Conservation (phyloP, 2,113 vertebrate genomes). For the Lynx canadensis region DNA sequence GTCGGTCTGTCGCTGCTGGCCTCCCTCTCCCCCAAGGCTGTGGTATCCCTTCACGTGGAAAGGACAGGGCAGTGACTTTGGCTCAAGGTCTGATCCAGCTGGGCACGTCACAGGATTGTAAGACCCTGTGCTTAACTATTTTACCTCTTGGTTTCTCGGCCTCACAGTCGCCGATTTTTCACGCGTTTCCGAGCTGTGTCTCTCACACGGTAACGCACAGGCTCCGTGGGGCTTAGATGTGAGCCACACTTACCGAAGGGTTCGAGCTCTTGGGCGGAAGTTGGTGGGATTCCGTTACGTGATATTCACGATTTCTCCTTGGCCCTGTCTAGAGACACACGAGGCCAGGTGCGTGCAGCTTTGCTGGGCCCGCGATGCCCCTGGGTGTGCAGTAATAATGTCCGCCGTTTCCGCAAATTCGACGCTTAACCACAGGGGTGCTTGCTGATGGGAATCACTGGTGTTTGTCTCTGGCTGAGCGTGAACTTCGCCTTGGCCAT, state of each 20-base stretch:
- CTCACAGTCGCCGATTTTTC: neutral
- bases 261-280: neutral
- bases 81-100: neutral
- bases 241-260: neutral
- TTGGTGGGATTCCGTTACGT: neutral
- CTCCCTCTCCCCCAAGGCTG: neutral
- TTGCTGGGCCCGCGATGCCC: neutral
- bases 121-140: neutral
- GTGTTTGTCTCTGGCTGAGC: too few relatives aligned
- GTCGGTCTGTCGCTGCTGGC: neutral
- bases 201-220: neutral
- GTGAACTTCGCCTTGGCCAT: neutral
- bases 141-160: neutral
- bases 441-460: neutral
- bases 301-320: neutral
- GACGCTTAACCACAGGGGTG: too few relatives aligned
- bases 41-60: neutral
- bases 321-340: neutral
- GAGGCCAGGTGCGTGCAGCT: neutral
- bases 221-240: neutral
- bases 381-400: too few relatives aligned
- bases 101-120: neutral
- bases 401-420: fast-evolving
- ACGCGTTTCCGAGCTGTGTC: neutral
- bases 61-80: neutral